Evolutionary conservation across 2,113 vertebrate genomes (phyloP), one percentile per base, ranked within the genome.

Genomic region (Gobius niger): DNA sequence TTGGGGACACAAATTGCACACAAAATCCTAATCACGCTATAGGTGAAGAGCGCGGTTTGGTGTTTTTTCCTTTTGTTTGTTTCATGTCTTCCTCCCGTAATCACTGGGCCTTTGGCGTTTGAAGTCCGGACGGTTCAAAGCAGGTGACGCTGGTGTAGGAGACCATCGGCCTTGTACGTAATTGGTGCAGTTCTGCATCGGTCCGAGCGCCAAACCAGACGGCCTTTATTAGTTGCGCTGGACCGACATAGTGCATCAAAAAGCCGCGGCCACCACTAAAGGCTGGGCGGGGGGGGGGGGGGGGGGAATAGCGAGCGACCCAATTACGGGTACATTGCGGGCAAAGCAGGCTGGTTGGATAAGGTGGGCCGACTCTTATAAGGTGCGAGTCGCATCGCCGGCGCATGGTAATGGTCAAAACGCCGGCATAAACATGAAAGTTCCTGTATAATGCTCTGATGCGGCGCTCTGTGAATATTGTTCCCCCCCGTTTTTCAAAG

Each of bases 221-320:
- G 83, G 84, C 93, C 93, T 95, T 94, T 95, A 95, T 95, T 94
- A 92, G 92, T 88, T 93, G 94, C 94, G 94, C 95, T 95, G 89
- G 81, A 83, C 76, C 41, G 19, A 82, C 64, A 71, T 65, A 69
- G 80, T 1, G 78, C 80, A 84, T 88, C 84, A 87, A 84, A 86
- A 66, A 73, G 82, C 59, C 75, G 0, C 6, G 53, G 19, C 53
- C 19, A 8, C 12, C 18, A 24, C 18, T 54, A 2, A 24, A 10
- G 19, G 53, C 3, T 13, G 7, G 15, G 15, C 3, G 3, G n/a
- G n/a, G 50, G n/a, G 50, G 50, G 6, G 7, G n/a, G 16, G 50
- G 7, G 5, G 16, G 50, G 50, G 44, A 11, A 46, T 7, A 6
- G n/a, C n/a, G 44, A 6, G 44, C 7, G 6, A n/a, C 15, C 50